phyloP scores from a whole-genome alignment of 2,113 vertebrate species.

The Leucoraja erinaceus region DNA sequence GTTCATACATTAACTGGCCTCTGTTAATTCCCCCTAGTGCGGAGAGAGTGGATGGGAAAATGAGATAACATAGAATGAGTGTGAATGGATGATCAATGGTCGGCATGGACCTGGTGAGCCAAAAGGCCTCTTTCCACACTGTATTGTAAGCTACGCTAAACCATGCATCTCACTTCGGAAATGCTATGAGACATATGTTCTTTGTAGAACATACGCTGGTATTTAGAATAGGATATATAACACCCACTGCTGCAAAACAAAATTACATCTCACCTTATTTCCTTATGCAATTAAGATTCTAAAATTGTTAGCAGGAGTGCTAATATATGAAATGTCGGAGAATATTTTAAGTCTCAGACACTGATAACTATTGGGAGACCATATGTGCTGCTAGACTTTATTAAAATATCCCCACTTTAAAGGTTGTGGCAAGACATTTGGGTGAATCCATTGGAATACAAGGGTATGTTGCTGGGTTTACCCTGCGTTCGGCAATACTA shows the following conservation, averaged over 20 bases:
- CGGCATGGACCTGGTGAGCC: too few relatives aligned
- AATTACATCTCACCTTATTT: background rate
- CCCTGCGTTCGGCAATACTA: too few relatives aligned
- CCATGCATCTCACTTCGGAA: background rate
- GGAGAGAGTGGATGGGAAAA: too few relatives aligned
- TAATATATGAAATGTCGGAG: background rate
- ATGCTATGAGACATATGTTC: background rate
- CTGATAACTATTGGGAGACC: background rate
- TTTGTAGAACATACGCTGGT: background rate
- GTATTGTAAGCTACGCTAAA: too few relatives aligned
- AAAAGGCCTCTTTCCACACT: too few relatives aligned
- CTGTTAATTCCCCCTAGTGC: too few relatives aligned
- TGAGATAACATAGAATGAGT: too few relatives aligned
- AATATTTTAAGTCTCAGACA: background rate
- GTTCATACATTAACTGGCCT: too few relatives aligned
- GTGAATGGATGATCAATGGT: too few relatives aligned
- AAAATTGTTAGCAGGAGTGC: slow-evolving; percentile 9
- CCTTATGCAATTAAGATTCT: slow-evolving; percentile 15
- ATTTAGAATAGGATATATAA: background rate
- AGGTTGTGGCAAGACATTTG: background rate
- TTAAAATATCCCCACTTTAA: background rate
- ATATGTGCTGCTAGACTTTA: background rate
- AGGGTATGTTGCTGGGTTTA: too few relatives aligned
- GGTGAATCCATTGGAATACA: background rate
- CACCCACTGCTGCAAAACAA: slow-evolving; percentile 14